A percentile compares a stretch with the other conserved stretches of the same genome.
These are phyloP conservation scores for Philereme transversata DNA, from an alignment of 2,888 invertebrate genomes.

Conservation along the genomic window DNA sequence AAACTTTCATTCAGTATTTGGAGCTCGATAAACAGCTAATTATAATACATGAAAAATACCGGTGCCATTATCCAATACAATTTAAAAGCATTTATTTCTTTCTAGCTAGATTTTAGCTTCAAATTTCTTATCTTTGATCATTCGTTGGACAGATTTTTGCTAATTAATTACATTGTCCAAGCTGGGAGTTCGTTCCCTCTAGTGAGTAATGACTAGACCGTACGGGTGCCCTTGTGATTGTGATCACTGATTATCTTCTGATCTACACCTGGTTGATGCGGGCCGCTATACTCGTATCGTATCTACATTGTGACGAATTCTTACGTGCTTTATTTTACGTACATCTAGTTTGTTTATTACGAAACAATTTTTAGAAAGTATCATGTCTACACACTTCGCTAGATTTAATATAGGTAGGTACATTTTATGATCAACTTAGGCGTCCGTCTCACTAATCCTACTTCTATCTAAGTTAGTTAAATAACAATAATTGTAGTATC, in stretches of 20 bases:
- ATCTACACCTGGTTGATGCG: conserved; percentile 81
- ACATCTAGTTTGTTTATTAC: conserved; percentile 16
- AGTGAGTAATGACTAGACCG: conserved; percentile 47
- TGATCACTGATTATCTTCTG: conserved; percentile 69
- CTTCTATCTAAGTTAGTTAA: no score
- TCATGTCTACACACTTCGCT: no score
- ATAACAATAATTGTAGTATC: no score
- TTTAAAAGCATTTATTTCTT: background rate
- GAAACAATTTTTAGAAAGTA: conserved; percentile 2
- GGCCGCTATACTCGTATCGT: conserved; percentile 50
- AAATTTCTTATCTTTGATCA: conserved; percentile 10
- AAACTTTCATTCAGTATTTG: conserved; percentile 35
- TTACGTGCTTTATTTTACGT: conserved; percentile 9
- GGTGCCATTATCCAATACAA: conserved; percentile 8
- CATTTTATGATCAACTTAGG: no score
- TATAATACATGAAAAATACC: conserved; percentile 8
- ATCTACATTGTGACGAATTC: conserved; percentile 47
- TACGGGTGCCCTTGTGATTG: conserved; percentile 72
- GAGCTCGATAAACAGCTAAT: conserved; percentile 17
- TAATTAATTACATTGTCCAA: conserved; percentile 49
- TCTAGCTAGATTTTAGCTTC: background rate
- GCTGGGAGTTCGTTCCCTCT: conserved; percentile 53
- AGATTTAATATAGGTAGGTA: no score
- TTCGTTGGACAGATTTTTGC: conserved; percentile 30
- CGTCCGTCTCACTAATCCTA: no score